Percentiles rank a stretch among this genome's conserved stretches.
These are phyloP conservation scores for Oscheius onirici DNA, from an alignment of 2,888 invertebrate genomes.

Conservation along the genomic window DNA sequence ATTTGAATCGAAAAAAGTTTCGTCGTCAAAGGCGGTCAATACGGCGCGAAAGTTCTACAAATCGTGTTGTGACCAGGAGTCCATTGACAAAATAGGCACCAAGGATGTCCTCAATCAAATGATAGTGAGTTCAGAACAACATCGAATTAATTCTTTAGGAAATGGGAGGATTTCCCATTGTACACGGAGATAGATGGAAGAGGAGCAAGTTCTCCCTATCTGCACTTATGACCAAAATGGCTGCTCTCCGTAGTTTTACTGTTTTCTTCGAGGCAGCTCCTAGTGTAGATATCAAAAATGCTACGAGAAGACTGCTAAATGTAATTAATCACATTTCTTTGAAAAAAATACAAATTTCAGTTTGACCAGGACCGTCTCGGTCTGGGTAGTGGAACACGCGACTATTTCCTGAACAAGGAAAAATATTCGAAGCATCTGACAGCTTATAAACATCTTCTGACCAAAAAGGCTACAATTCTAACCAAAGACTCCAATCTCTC, in stretches of 20 bases:
- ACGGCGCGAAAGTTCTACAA: constrained; percentile 59
- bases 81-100: constrained; percentile 49
- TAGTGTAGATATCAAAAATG: constrained; percentile 17
- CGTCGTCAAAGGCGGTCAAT: constrained; percentile 61
- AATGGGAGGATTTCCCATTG: constrained; percentile 64
- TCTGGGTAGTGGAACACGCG: constrained; percentile 64
- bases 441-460: constrained; percentile 64
- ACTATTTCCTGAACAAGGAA: constrained; percentile 68
- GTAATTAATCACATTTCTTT: neutral
- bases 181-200: constrained; percentile 52
- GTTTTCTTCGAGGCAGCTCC: constrained; percentile 1
- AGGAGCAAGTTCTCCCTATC: constrained; percentile 44
- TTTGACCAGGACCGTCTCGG: constrained; percentile 70
- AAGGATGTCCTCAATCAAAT: constrained; percentile 54
- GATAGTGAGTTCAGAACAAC: constrained; percentile 34
- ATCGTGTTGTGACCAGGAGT: constrained; percentile 62
- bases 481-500: constrained; percentile 59
- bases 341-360: constrained; percentile 26
- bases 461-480: constrained; percentile 50
- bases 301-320: constrained; percentile 14
- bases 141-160: constrained; percentile 17
- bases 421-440: constrained; percentile 68
- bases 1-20: constrained; percentile 54
- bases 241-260: constrained; percentile 47
- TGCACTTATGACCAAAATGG: constrained; percentile 51